These are phyloP conservation scores for Mythimna lalbum DNA, from an alignment of 2,888 invertebrate species.

Conservation along the genomic window DNA sequence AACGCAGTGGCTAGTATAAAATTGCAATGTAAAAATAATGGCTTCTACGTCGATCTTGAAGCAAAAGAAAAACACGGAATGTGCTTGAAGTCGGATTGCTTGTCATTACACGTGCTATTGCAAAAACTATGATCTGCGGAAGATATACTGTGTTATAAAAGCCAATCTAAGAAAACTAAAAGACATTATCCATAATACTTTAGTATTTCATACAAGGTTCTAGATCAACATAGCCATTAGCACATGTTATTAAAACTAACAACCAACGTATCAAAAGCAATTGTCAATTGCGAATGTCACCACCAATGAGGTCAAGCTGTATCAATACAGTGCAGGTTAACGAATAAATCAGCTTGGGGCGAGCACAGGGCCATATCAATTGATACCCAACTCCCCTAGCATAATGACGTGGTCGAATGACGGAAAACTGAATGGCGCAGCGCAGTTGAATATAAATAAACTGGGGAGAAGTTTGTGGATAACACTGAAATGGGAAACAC, in stretches of 20 bases:
- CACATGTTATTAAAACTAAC: constrained; percentile 53
- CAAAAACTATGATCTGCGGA: constrained; percentile 36
- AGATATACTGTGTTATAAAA: constrained; percentile 10
- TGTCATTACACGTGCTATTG: constrained; percentile 28
- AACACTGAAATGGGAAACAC: constrained; percentile 9
- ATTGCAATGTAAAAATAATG: constrained; percentile 45
- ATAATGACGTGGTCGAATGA: constrained; percentile 65
- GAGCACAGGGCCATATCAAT: constrained; percentile 87
- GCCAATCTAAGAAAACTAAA: not conserved
- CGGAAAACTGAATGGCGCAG: constrained; percentile 67
- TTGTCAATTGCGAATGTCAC: constrained; percentile 70
- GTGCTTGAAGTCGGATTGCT: constrained; percentile 4
- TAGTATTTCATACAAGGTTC: constrained; percentile 11
- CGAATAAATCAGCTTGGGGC: constrained; percentile 85
- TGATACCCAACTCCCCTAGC: constrained; percentile 73
- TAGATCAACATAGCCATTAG: constrained; percentile 32
- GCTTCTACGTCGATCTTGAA: constrained; percentile 2
- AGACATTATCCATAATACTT: not conserved
- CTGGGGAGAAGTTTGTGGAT: constrained; percentile 49
- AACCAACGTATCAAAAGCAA: constrained; percentile 67
- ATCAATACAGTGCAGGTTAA: constrained; percentile 85
- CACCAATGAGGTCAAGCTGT: constrained; percentile 83
- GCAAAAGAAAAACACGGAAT: constrained; percentile 41
- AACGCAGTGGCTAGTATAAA: constrained; percentile 19
- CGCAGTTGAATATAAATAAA: constrained; percentile 62